A percentile compares a stretch with the other conserved stretches of the same genome.
Conservation (phyloP, 2,113 vertebrate genomes). For the Forbesichthys agassizii region DNA sequence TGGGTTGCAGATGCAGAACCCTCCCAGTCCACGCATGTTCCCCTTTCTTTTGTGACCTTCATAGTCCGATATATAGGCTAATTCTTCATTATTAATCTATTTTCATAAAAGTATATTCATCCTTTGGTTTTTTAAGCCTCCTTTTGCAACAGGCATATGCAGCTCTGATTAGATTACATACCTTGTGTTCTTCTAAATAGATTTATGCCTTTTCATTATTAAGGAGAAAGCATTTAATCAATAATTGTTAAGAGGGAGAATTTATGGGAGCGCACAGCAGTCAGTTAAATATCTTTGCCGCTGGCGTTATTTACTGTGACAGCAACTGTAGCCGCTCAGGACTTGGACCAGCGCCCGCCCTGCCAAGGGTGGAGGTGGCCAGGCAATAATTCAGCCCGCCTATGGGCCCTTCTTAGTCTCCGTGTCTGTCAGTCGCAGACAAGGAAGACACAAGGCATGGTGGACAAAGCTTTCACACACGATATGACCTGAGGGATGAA, state of each 20-base stretch:
- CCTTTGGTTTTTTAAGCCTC: conserved; percentile 48
- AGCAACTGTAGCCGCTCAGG: conserved; percentile 35
- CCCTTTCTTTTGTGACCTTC: not conserved
- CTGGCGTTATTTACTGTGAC: conserved; percentile 54
- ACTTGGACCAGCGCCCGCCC: conserved; percentile 27
- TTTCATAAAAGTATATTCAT: conserved; percentile 1
- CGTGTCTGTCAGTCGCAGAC: conserved; percentile 40
- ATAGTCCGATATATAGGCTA: too few relatives aligned
- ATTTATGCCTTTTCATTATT: conserved; percentile 74
- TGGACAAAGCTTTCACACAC: conserved; percentile 32
- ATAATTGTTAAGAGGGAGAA: conserved; percentile 66
- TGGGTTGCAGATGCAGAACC: conserved; percentile 16
- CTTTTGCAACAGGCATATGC: conserved; percentile 52
- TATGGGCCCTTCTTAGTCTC: conserved; percentile 25
- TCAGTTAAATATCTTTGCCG: conserved; percentile 55
- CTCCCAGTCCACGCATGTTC: not conserved
- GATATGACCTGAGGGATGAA: not conserved
- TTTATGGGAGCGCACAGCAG: conserved; percentile 50
- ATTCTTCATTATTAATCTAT: not conserved
- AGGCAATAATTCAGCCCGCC: conserved; percentile 47
- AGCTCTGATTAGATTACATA: conserved; percentile 75
- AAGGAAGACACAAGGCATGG: conserved; percentile 25
- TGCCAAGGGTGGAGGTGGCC: conserved; percentile 18
- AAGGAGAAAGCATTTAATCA: conserved; percentile 74
- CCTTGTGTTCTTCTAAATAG: conserved; percentile 65